Percentiles rank a stretch among this genome's conserved stretches.
Conservation (phyloP, 2,888 invertebrate genomes). For the Mythimna vitellina region DNA sequence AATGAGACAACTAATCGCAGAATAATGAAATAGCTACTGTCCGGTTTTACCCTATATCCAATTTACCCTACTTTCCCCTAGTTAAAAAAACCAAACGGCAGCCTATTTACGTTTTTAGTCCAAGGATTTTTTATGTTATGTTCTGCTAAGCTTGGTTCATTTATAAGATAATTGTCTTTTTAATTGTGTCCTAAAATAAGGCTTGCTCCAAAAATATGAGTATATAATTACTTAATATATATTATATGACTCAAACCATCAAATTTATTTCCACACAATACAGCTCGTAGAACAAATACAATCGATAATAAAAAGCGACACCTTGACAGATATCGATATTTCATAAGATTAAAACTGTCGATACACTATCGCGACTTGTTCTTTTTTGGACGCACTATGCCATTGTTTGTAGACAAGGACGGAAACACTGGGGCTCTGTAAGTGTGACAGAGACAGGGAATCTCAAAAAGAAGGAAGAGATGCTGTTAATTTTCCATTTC, state of each 20-base stretch:
- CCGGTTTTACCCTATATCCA: too few species aligned
- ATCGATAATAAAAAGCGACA: constrained; percentile 63
- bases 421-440: constrained; percentile 66
- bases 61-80: too few species aligned
- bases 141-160: too few species aligned
- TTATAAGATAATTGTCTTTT: background rate
- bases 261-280: constrained; percentile 53
- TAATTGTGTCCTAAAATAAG: background rate
- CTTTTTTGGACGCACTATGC: constrained; percentile 86
- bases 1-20: too few species aligned
- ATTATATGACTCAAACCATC: constrained; percentile 32
- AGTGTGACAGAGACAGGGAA: constrained; percentile 72
- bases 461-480: constrained; percentile 67
- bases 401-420: constrained; percentile 88
- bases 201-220: constrained; percentile 8
- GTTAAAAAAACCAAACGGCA: too few species aligned
- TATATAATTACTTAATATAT: constrained; percentile 13
- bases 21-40: too few species aligned
- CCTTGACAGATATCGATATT: constrained; percentile 76
- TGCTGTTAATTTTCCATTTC: constrained; percentile 77
- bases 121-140: too few species aligned
- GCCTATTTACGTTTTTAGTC: too few species aligned
- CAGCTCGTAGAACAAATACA: constrained; percentile 60
- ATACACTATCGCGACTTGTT: constrained; percentile 78
- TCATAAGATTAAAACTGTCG: constrained; percentile 67